Percentiles rank a stretch among this genome's conserved stretches.
Evolutionary conservation across 2,797 vertebrate genomes (phyloP).

Genomic region (Anguilla marmorata): DNA sequence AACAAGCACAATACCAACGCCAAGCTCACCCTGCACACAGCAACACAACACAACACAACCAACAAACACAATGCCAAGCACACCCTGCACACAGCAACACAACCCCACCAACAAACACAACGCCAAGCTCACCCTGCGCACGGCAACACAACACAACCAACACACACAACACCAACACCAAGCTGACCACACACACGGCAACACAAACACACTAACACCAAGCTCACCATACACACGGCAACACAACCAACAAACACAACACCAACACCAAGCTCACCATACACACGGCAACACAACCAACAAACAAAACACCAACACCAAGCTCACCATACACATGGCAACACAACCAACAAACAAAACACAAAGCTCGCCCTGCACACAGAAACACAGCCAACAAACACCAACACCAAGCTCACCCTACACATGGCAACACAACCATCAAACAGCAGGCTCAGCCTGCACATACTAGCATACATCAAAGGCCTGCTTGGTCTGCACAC

Average conservation of each 20-base stretch:
- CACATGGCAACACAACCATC: neutral
- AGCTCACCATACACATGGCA: neutral
- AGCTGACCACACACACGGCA: neutral
- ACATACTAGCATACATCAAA: neutral
- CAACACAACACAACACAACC: neutral
- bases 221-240: neutral
- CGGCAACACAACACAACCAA: neutral
- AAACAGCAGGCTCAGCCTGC: neutral
- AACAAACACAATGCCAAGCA: neutral
- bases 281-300: neutral
- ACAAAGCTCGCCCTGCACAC: neutral
- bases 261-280: neutral
- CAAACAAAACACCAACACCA: neutral
- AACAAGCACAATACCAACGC: neutral
- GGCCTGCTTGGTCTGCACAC: neutral
- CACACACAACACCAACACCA: neutral
- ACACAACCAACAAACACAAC: neutral
- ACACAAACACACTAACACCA: neutral
- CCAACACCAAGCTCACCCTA: neutral
- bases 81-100: neutral
- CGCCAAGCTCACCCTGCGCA: too few relatives aligned
- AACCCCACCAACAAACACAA: neutral
- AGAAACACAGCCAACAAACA: neutral
- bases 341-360: neutral
- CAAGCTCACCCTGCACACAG: neutral